These are phyloP conservation scores for Salvelinus sp. DNA, from an alignment of 2,113 vertebrate species.

Conservation along the genomic window DNA sequence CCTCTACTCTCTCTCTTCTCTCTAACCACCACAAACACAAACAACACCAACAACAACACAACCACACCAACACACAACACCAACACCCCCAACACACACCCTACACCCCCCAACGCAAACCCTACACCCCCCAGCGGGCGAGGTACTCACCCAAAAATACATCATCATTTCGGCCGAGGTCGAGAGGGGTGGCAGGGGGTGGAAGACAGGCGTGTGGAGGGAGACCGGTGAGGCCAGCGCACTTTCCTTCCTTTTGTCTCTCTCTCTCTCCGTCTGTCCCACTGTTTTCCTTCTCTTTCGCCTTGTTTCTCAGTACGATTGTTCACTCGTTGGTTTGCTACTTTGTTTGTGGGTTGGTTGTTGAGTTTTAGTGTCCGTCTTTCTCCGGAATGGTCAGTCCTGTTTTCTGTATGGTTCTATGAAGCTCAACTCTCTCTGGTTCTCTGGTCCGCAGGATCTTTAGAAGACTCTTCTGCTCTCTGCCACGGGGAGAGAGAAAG, in stretches of 20 bases:
- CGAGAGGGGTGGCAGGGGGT: constrained; percentile 26
- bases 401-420: background rate
- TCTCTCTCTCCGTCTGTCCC: constrained; percentile 13
- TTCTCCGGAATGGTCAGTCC: background rate
- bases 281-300: constrained; percentile 19
- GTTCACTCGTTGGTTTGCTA: background rate
- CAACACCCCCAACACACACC: too few relatives aligned
- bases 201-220: too few relatives aligned
- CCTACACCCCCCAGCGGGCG: constrained; percentile 1
- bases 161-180: constrained; percentile 63
- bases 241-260: constrained; percentile 10
- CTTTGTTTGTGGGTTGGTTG: constrained; percentile 8
- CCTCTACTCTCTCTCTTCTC: too few relatives aligned
- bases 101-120: background rate
- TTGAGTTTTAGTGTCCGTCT: constrained; percentile 32
- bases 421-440: constrained; percentile 30
- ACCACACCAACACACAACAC: too few relatives aligned
- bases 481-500: constrained; percentile 17
- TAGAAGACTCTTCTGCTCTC: constrained; percentile 22
- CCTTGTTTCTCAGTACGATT: background rate
- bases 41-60: too few relatives aligned
- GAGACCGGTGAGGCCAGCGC: constrained; percentile 25
- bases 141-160: constrained; percentile 67
- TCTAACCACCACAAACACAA: too few relatives aligned
- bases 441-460: constrained; percentile 28